Evolutionary conservation across 2,797 vertebrate species (phyloP), one percentile per base, ranked within the genome.

Genomic region (Dromococcyx pavoninus): DNA sequence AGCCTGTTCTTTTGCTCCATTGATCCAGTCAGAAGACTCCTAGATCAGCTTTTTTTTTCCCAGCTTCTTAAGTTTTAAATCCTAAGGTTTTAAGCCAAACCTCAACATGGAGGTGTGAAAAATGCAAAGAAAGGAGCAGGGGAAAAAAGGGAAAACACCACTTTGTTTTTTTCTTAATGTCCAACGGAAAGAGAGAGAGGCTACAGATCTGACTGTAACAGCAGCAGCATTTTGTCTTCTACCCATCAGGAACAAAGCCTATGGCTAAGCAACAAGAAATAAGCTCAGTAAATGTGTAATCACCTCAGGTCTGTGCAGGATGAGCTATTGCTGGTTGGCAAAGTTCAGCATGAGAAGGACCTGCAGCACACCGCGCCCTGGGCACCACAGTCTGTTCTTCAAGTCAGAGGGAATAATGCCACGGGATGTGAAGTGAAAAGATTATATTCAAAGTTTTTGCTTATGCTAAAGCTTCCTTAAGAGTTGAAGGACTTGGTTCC

Each of bases 1-100:
- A 94, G 86, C 86, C 90, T 64, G 17, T 80, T 93, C 73, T 72
- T 64, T 39, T 81, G 93, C 93, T 94, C 69, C 93, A 92, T 3
- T 93, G 95, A 93, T 91, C 84, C 93, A 73, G 35, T 13, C 74
- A 75, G 57, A 95, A 92, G 89, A 86, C 30, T 93, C 75, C 56
- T 78, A 37, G 25, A 89, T 95, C 92, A 95, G 96, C 92, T 78
- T 60, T 88, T 86, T 67, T 46, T 4, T 28, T n/a, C n/a, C 32
- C 15, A 74, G 13, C n/a, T 88, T 51, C 28, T 67, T n/a, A 43
- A 71, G 66, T 57, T 73, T 84, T 86, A 86, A 2, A 18, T 80
- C 72, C 14, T 15, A 57, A 37, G 35, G 58, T 64, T 91, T 82
- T 73, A 53, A 87, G 78, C 91, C 50, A 41, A 44, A 22, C 77